phyloP scores from a whole-genome alignment of 2,888 invertebrate species.

The Lamellibrachia satsuma region DNA sequence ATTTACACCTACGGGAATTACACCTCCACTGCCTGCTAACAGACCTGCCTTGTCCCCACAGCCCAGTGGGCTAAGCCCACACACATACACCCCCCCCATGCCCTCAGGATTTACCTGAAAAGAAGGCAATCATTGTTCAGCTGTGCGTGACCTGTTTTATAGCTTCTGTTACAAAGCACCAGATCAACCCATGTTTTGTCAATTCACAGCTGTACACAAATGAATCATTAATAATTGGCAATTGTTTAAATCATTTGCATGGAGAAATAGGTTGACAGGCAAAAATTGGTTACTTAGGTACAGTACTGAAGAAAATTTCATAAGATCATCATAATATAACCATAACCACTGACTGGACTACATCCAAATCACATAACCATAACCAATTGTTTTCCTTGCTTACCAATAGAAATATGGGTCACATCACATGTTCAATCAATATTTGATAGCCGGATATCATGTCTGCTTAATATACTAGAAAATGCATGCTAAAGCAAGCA shows the following conservation, averaged over 20 bases:
- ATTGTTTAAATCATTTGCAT: not conserved
- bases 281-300: not conserved
- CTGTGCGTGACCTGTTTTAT: not conserved
- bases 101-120: not conserved
- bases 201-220: not conserved
- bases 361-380: not conserved
- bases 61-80: not conserved
- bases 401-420: not conserved
- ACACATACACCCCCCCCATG: not conserved
- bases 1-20: not conserved
- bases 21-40: not conserved
- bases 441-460: not conserved
- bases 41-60: not conserved
- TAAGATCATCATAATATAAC: not conserved
- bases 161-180: not conserved
- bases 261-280: not conserved
- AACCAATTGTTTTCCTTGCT: not conserved
- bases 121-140: not conserved
- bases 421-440: not conserved
- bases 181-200: not conserved
- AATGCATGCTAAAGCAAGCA: not conserved
- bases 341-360: not conserved
- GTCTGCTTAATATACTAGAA: not conserved
- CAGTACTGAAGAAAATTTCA: not conserved
- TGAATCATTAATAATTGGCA: slow-evolving; percentile 1